Evolutionary conservation across 1,140 invertebrate genomes (phyloP).

Genomic region (Campoletis sonorensis): DNA sequence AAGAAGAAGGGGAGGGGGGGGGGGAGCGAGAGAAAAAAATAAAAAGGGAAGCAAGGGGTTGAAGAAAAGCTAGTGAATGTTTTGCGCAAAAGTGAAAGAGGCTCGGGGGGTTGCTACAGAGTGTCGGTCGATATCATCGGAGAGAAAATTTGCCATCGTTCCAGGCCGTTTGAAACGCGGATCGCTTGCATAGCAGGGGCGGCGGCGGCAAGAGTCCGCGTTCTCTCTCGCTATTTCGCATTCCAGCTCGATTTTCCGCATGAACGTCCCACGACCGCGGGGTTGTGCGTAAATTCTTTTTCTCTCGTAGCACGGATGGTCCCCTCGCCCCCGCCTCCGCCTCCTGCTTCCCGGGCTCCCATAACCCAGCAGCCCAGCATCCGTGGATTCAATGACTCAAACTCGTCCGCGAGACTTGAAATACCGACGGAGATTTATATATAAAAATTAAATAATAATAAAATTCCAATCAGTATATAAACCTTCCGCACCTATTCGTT

Average conservation of each 20-base stretch:
- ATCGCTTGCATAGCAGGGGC: slow-evolving; percentile 48
- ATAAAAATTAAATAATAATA: too few relatives aligned
- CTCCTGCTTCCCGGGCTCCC: neutral
- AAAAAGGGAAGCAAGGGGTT: neutral
- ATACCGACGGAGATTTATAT: too few relatives aligned
- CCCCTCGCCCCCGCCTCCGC: too few relatives aligned
- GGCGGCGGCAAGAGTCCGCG: slow-evolving; percentile 5
- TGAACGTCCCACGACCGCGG: slow-evolving; percentile 52
- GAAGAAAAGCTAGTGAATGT: neutral
- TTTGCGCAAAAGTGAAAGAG: neutral
- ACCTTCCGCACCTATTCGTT: too few relatives aligned
- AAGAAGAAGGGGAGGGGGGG: too few relatives aligned
- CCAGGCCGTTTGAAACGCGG: slow-evolving; percentile 61
- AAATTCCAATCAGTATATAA: too few relatives aligned
- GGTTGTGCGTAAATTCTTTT: slow-evolving; percentile 55
- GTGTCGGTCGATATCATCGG: slow-evolving; percentile 39
- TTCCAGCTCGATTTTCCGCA: slow-evolving; percentile 67
- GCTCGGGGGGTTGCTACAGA: neutral
- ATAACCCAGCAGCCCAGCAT: too few relatives aligned
- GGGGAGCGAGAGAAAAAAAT: neutral
- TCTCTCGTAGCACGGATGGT: too few relatives aligned
- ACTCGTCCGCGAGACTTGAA: too few relatives aligned
- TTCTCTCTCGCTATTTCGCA: slow-evolving; percentile 47
- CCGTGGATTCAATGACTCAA: too few relatives aligned
- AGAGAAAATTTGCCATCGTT: slow-evolving; percentile 65